Base-by-base conservation (phyloP, 2,888 invertebrate species). In the Drosophila barbarae region DNA sequence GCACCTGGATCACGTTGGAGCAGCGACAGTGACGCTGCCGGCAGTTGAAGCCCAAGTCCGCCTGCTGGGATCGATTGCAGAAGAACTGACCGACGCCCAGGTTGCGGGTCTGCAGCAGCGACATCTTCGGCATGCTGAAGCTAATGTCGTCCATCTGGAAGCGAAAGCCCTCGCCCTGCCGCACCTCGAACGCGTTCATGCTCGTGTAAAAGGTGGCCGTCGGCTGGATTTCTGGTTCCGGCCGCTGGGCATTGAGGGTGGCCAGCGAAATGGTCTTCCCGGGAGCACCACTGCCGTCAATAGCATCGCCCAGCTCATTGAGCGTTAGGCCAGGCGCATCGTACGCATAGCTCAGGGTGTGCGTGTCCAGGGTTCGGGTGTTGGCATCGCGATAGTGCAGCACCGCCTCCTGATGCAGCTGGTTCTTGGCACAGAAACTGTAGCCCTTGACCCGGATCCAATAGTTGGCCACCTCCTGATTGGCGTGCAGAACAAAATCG, bases 91-190 rank as follows among this genome's bases (percentile, higher is more conserved):
- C 84, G 15, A 88, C 82, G 38, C 86, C 83, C 21, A 86, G 71
- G 60, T 87, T 87, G 26, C 88, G 87, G 0, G 88, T 84, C 57
- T 88, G 82, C 32, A 88, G 66, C 42, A 88, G 60, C 1, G 88
- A 88, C 51, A 83, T 58, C 49, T 64, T 72, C 0, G 88, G 88
- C 84, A 86, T 74, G 15, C 66, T 73, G 51, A 88, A 88, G 2
- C 77, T 85, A 7, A 88, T 87, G 70, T 87, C 85, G 36, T 88
- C 87, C 71, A 88, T 86, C 67, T 88, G 87, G 65, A 88, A 88
- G 13, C 86, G 76, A 13, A 80, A 77, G 0, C 77, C 79, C 23
- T 83, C 80, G 18, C 71, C 74, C 5, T 70, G 63, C 1, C 10
- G n/a, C 47, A 73, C 36, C 23, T 75, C 69, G 7, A 82, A 74